These are phyloP conservation scores for Caenorhabditis briggsae DNA, from an alignment of 1,140 invertebrate genomes.

Conservation along the genomic window DNA sequence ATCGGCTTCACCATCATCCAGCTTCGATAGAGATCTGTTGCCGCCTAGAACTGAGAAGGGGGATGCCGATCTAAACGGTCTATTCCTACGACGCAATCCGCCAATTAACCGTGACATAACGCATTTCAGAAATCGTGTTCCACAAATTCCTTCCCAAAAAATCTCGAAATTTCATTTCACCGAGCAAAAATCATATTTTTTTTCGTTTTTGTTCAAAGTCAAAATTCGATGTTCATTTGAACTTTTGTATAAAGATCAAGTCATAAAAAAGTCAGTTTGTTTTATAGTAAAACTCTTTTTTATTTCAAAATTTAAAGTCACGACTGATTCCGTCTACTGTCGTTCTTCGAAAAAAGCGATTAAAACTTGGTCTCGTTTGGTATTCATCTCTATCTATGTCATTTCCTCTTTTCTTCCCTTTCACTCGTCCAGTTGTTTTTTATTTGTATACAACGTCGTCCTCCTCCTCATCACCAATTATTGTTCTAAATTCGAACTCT, in stretches of 20 bases:
- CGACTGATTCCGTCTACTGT: background rate
- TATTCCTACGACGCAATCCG: background rate
- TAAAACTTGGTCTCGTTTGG: conserved; percentile 6
- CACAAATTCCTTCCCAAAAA: background rate
- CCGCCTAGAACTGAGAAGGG: conserved; percentile 2
- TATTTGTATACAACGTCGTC: background rate
- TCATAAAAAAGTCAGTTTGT: background rate
- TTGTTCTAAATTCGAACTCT: background rate
- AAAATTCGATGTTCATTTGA: no score
- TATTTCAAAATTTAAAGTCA: background rate
- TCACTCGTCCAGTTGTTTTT: background rate
- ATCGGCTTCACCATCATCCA: background rate
- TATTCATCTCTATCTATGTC: background rate
- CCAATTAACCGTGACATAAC: conserved; percentile 16
- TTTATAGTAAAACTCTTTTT: background rate
- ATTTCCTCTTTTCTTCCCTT: background rate
- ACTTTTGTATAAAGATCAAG: background rate
- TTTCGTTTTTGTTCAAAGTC: no score
- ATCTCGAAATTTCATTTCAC: background rate
- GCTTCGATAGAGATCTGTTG: conserved; percentile 1
- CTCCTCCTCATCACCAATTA: conserved; percentile 1
- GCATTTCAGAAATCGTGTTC: background rate
- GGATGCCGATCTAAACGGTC: conserved; percentile 28
- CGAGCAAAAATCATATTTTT: no score
- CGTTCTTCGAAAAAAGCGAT: background rate